Percentiles rank a stretch among this genome's conserved stretches.
Conservation (phyloP, 2,113 vertebrate genomes). For the Brevimyrus niger region DNA sequence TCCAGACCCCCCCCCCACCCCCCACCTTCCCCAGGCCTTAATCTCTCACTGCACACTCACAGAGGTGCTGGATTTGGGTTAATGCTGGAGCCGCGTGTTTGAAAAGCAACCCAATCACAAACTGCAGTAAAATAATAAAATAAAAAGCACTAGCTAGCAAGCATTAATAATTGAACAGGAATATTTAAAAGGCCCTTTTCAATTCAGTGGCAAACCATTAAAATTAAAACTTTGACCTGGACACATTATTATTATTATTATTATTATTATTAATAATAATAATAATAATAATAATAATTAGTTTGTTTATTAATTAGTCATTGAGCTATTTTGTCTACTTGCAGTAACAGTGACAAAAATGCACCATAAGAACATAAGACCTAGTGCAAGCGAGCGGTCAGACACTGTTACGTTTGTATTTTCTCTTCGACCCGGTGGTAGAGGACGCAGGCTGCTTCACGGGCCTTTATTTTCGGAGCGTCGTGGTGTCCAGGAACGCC, state of each 20-base stretch:
- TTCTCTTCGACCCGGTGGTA: not conserved
- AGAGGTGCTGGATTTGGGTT: not conserved
- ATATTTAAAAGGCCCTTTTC: not conserved
- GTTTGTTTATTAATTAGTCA: not conserved
- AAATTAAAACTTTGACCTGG: not conserved
- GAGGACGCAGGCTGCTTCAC: not conserved
- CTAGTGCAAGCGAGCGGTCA: not conserved
- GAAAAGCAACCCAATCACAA: not conserved
- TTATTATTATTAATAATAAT: not conserved
- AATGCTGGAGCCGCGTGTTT: not conserved
- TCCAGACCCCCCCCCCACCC: constrained; percentile 1
- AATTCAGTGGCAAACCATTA: not conserved
- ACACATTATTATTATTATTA: not conserved
- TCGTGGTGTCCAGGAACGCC: not conserved
- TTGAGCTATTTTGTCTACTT: not conserved
- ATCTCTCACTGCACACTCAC: not conserved
- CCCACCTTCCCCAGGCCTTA: not conserved
- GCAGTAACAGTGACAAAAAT: not conserved
- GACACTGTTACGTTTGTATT: not conserved
- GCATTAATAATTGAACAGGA: not conserved
- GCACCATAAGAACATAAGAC: not conserved
- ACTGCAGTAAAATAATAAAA: not conserved
- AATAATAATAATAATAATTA: no score
- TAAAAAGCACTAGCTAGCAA: not conserved
- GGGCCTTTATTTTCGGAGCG: not conserved